Conservation (phyloP, 2,888 invertebrate species). For the Latrodectus elegans region DNA sequence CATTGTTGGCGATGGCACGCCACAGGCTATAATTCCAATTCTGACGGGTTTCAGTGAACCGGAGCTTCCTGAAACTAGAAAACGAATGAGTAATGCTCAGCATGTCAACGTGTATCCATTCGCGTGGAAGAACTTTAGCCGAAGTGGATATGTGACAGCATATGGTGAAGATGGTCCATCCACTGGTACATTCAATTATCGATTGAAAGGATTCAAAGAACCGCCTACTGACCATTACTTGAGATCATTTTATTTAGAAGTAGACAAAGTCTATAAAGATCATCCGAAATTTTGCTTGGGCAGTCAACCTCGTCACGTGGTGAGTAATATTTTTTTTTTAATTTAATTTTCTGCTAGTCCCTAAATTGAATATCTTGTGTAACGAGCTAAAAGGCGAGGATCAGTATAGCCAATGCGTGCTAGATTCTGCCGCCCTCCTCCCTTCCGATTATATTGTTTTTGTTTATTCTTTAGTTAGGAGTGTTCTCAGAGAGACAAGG, state of each 20-base stretch:
- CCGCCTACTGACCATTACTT: constrained; percentile 94
- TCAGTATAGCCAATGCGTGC: no score
- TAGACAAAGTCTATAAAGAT: constrained; percentile 78
- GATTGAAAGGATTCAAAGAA: constrained; percentile 87
- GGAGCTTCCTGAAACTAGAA: constrained; percentile 90
- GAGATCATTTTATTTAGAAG: constrained; percentile 86
- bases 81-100: constrained; percentile 79
- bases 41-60: constrained; percentile 86
- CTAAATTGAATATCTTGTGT: no score
- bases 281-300: constrained; percentile 83
- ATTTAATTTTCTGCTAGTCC: no score
- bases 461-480: no score
- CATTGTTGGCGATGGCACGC: constrained; percentile 85
- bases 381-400: no score
- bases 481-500: no score
- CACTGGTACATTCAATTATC: constrained; percentile 91
- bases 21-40: constrained; percentile 86
- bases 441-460: no score
- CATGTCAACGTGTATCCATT: constrained; percentile 87
- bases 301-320: constrained; percentile 83
- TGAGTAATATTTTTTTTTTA: constrained; percentile 74
- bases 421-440: no score
- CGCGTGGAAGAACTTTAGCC: constrained; percentile 85
- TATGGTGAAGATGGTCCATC: constrained; percentile 90
- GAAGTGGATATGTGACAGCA: constrained; percentile 79